Evolutionary conservation across 2,113 vertebrate genomes (phyloP).

Genomic region (Rostratula benghalensis): DNA sequence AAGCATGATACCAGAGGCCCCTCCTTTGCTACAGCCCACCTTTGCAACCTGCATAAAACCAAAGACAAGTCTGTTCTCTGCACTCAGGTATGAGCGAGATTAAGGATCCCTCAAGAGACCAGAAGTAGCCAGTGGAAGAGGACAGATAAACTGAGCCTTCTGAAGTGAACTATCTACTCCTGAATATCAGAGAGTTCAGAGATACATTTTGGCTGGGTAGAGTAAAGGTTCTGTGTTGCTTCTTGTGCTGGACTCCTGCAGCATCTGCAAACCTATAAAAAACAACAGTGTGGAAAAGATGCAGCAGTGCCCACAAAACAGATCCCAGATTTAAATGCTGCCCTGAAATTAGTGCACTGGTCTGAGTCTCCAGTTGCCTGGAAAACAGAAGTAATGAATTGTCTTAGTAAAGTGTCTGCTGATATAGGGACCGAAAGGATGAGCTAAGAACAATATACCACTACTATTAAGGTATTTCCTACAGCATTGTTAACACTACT

Average conservation of each 20-base stretch:
- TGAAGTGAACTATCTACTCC: neutral
- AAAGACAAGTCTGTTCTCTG: neutral
- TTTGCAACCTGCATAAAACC: neutral
- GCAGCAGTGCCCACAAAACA: accelerated
- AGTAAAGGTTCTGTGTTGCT: too few species aligned
- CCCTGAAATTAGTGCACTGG: neutral
- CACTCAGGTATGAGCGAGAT: accelerated
- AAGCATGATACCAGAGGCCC: neutral
- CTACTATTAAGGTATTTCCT: neutral
- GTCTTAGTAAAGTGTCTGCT: neutral
- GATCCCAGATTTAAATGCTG: neutral
- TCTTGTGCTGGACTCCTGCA: neutral
- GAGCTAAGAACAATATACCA: neutral
- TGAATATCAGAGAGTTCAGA: neutral
- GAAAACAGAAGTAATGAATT: neutral
- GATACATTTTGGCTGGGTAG: neutral
- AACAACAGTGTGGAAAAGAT: neutral
- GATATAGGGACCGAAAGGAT: neutral
- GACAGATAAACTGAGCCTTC: neutral
- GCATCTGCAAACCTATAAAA: neutral
- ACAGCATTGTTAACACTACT: neutral
- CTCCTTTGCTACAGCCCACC: neutral
- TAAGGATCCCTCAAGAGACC: neutral
- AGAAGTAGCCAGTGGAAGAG: neutral
- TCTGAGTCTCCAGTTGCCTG: neutral